These are phyloP conservation scores for Leucophenga varia DNA, from an alignment of 1,140 invertebrate genomes.

Conservation along the genomic window DNA sequence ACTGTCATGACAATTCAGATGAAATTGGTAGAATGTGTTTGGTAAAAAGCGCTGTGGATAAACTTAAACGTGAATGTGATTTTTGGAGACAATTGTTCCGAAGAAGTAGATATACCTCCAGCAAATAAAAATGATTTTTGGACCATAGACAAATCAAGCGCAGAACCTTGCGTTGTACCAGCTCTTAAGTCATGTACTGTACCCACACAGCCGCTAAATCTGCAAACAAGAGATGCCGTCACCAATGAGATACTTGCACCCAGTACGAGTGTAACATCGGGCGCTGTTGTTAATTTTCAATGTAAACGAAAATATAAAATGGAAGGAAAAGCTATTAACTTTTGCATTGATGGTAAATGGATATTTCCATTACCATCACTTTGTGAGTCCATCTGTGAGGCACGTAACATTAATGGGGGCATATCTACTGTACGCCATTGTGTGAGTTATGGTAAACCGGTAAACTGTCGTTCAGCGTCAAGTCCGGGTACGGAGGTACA, in stretches of 20 bases:
- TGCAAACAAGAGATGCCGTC: not conserved
- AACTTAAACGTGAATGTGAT: too few species aligned
- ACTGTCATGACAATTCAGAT: constrained; percentile 71
- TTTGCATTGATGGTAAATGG: constrained; percentile 13
- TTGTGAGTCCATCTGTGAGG: constrained; percentile 5
- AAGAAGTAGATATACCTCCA: too few species aligned
- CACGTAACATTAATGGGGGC: not conserved
- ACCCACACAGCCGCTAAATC: not conserved
- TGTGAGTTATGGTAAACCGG: not conserved
- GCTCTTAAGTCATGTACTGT: not conserved
- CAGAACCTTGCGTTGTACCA: too few species aligned
- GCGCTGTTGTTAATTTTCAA: constrained; percentile 2
- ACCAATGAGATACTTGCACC: not conserved
- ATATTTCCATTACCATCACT: not conserved
- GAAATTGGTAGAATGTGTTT: constrained; percentile 55
- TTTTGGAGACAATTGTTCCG: not conserved
- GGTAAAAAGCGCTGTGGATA: not conserved
- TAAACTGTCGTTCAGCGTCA: constrained; percentile 10
- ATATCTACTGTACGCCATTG: not conserved
- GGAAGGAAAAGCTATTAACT: not conserved
- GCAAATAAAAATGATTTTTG: too few species aligned
- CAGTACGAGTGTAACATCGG: not conserved
- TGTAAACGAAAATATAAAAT: constrained; percentile 6
- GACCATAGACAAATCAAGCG: too few species aligned
- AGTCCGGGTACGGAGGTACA: not conserved